Evolutionary conservation across 2,888 invertebrate species (phyloP).

Genomic region (Drosophila subquinaria): DNA sequence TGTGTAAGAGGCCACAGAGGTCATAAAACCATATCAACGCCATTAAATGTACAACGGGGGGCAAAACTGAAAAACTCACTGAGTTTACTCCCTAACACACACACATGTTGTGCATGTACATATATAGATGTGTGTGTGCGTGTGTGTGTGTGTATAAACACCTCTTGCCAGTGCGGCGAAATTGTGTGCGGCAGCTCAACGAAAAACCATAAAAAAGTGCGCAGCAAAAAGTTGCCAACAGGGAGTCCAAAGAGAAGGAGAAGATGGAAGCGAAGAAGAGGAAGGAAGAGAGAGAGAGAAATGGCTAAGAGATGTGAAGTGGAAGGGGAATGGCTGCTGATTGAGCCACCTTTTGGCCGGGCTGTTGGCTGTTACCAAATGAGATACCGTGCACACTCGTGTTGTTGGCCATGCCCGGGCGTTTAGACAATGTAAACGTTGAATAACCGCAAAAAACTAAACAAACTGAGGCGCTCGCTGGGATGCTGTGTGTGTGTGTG

Average conservation of each 20-base stretch:
- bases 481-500: constrained; percentile 26
- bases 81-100: constrained; percentile 10
- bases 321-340: constrained; percentile 12
- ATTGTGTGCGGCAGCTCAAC: constrained; percentile 48
- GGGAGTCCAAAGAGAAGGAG: constrained; percentile 5
- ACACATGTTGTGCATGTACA: constrained; percentile 17
- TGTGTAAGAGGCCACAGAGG: constrained; percentile 83
- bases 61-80: constrained; percentile 34
- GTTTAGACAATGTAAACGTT: constrained; percentile 80
- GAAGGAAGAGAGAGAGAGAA: neutral
- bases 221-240: constrained; percentile 64
- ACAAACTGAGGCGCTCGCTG: constrained; percentile 59
- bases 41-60: constrained; percentile 81
- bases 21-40: constrained; percentile 84
- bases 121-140: constrained; percentile 6
- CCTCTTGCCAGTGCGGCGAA: constrained; percentile 43
- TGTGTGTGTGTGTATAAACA: constrained; percentile 59
- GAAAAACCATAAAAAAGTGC: constrained; percentile 74
- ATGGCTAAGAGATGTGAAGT: neutral
- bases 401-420: constrained; percentile 66
- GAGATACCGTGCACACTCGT: constrained; percentile 44
- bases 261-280: neutral
- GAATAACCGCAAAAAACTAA: constrained; percentile 71
- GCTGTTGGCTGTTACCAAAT: constrained; percentile 48
- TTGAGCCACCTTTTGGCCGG: constrained; percentile 27